Evolutionary conservation across 2,888 invertebrate species (phyloP), one percentile per base, ranked within the genome.

Genomic region (Volucella zonaria): DNA sequence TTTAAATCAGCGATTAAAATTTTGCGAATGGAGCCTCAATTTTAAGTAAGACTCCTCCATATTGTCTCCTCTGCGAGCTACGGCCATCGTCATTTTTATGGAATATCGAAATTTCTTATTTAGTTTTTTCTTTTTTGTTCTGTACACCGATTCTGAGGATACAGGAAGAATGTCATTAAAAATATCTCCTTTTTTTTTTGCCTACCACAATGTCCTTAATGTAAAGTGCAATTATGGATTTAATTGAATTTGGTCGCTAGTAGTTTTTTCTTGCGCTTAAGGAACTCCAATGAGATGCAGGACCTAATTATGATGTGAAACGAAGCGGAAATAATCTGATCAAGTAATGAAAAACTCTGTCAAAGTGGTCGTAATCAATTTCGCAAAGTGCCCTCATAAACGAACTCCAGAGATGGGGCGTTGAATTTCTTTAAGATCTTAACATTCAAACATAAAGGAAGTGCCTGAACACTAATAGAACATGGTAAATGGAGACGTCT

Each of bases 151-250:
- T 64, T 51, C 15, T 51, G 3, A 15, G 31, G 9, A 49, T 18
- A 54, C 18, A n/a, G n/a, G 54, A 40, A 18, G 49, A 64, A 54
- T 64, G 62, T 51, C 12, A 58, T 64, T 59, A 64, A 71, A 18
- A 14, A 52, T 4, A 8, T 51, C 31, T 23, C 2, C 3, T 64
- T 18, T 66, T 58, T 52, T 40, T 43, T 42, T 71, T 42, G 45
- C 15, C 15, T 31, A 8, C 15, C 23, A 23, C 8, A 31, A 31
- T 64, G 66, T 45, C 59, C 59, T 68, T 18, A 64, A 51, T 43
- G 68, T 58, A 61, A 68, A 81, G 80, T 81, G 80, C 80, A 81
- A 76, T 81, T 81, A 80, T 70, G 76, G 15, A 70, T 75, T 76
- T 81, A 81, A 76, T 81, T 81, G 76, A 51, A 64, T 81, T 81